Evolutionary conservation across 2,888 invertebrate genomes (phyloP), one percentile per base, ranked within the genome.

Genomic region (Eupsilia transversa): DNA sequence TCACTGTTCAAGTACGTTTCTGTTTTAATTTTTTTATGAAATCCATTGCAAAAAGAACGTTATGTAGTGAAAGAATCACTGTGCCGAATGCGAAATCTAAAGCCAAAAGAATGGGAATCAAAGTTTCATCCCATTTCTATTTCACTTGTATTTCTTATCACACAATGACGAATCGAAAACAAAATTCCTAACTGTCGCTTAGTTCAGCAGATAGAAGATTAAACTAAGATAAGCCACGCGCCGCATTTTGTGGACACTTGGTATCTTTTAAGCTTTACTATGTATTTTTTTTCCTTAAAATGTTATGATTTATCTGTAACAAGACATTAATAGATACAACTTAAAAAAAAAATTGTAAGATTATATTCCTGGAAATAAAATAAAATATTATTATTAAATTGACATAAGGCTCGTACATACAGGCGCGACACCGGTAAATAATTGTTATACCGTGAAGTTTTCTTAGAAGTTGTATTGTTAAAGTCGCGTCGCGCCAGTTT

Each of bases 151-250:
- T 86, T 84, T 83, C 74, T 74, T 6, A 38, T 68, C 70, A 65
- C 63, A 43, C 76, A 71, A 68, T 88, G 87, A 88, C 78, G 72
- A 86, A 86, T 83, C 73, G 68, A 69, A 70, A 82, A 88, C 86
- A 49, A 66, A 43, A 84, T 63, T 86, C 85, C 66, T 77, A 60
- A 74, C 66, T 75, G 38, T 71, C 63, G 38, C 20, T 23, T 27
- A 9, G n/a, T 60, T 27, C 20, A 10, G n/a, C 57, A 70, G 63
- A 69, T 56, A 72, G 30, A 46, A 33, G 56, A 71, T 61, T 64
- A 46, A 65, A 74, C 23, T 12, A 17, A 73, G 76, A 74, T 84
- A 75, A 74, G 33, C 49, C 52, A 59, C 67, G 72, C 46, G 69
- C 33, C 61, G 23, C 12, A 38, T 52, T 56, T 46, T 66, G 61